Evolutionary conservation across 2,888 invertebrate genomes (phyloP).

Genomic region (Agrotis exclamationis): DNA sequence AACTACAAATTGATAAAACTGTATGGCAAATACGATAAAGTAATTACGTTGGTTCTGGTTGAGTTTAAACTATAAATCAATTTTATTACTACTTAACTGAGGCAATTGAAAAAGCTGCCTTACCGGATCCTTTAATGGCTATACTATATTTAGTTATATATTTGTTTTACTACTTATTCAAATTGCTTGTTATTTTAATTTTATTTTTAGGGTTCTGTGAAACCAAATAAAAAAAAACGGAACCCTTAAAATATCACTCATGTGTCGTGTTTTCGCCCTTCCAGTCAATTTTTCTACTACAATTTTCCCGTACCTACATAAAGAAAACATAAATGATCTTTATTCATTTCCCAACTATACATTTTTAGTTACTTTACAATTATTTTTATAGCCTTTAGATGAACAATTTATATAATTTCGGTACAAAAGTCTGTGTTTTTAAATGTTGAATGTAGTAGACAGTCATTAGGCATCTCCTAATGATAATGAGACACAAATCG

Average conservation of each 20-base stretch:
- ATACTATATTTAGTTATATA: too few species aligned
- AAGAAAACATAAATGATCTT: too few species aligned
- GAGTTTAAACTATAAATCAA: slow-evolving; percentile 4
- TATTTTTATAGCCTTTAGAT: not conserved
- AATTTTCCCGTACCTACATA: too few species aligned
- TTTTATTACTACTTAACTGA: not conserved
- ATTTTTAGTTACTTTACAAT: too few species aligned
- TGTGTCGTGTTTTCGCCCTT: too few species aligned
- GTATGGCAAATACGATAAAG: not conserved
- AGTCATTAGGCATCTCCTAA: slow-evolving; percentile 17
- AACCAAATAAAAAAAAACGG: too few species aligned
- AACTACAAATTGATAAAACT: not conserved
- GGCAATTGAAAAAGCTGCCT: slow-evolving; percentile 5
- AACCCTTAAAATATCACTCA: too few species aligned
- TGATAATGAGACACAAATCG: slow-evolving; percentile 18
- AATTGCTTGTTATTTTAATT: too few species aligned
- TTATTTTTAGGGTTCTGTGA: too few species aligned
- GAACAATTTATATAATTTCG: slow-evolving; percentile 1
- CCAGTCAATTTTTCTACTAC: too few species aligned
- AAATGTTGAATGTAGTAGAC: not conserved
- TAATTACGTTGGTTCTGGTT: not conserved
- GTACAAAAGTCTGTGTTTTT: not conserved
- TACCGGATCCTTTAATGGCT: not conserved
- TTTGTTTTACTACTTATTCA: too few species aligned
- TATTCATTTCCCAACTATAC: too few species aligned